Conservation (phyloP, 1,140 invertebrate species). For the Danaus melanippus region DNA sequence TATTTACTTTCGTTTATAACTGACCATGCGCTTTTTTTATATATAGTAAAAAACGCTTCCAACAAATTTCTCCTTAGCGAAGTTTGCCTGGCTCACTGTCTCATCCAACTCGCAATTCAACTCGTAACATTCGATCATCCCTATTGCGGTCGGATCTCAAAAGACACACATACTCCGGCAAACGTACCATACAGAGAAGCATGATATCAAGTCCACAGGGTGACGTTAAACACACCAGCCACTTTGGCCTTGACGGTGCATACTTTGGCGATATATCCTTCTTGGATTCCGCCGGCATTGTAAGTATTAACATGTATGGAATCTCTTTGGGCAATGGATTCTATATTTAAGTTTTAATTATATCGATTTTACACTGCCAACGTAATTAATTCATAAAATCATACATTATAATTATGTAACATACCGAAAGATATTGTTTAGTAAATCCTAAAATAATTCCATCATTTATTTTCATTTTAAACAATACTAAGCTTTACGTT, state of each 20-base stretch:
- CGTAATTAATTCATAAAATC: no score
- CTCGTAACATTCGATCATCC: constrained; percentile 40
- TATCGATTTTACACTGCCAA: no score
- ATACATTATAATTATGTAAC: no score
- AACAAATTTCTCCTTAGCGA: constrained; percentile 15
- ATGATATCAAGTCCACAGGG: constrained; percentile 98
- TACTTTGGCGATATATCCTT: constrained; percentile 97
- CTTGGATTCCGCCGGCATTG: constrained; percentile 73
- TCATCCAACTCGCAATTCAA: constrained; percentile 38
- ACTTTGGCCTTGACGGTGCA: constrained; percentile 96
- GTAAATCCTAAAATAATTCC: no score
- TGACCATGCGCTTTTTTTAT: no score
- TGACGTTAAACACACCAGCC: constrained; percentile 96
- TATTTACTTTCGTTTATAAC: no score
- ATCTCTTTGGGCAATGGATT: no score
- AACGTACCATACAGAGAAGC: constrained; percentile 84
- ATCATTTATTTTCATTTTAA: no score
- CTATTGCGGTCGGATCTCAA: constrained; percentile 50
- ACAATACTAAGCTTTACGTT: no score
- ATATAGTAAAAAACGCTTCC: constrained; percentile 12
- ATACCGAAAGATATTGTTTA: no score
- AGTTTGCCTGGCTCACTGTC: constrained; percentile 33
- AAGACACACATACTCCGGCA: constrained; percentile 61
- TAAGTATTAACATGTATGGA: constrained; percentile 31
- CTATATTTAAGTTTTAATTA: no score